phyloP scores from a whole-genome alignment of 1,140 invertebrate species.

The Aphelinus certus region DNA sequence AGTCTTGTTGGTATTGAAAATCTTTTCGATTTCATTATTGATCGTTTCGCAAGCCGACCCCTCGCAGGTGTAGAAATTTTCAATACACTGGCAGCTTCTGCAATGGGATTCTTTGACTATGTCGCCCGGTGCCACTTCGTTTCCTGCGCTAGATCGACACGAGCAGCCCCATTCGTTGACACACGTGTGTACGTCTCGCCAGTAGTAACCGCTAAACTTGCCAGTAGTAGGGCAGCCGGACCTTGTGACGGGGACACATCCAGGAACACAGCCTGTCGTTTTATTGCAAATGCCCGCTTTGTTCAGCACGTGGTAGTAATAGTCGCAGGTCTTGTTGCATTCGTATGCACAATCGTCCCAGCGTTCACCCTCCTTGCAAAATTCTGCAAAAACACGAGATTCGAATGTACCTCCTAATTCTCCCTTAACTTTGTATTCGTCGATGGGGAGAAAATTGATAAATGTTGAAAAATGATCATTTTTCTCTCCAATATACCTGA shows the following conservation, averaged over 20 bases:
- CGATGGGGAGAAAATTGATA: too few species aligned
- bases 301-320: conserved; percentile 62
- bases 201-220: conserved; percentile 58
- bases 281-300: conserved; percentile 61
- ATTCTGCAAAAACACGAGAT: conserved; percentile 5
- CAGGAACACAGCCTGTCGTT: conserved; percentile 64
- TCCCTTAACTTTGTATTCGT: too few species aligned
- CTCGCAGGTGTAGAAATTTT: conserved; percentile 77
- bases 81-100: conserved; percentile 78
- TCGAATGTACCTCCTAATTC: too few species aligned
- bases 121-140: conserved; percentile 73
- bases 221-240: conserved; percentile 49
- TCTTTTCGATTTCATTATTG: background rate
- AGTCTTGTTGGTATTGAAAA: background rate
- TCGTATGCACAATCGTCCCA: conserved; percentile 71
- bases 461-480: too few species aligned
- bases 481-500: too few species aligned
- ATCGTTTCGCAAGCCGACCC: conserved; percentile 60
- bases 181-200: conserved; percentile 76
- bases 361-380: conserved; percentile 59
- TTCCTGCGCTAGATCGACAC: conserved; percentile 71
- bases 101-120: conserved; percentile 70
- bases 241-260: conserved; percentile 43
- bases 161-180: conserved; percentile 76
- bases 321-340: conserved; percentile 71